Conservation (phyloP, 2,797 vertebrate species). For the Acipenser transmontanus region DNA sequence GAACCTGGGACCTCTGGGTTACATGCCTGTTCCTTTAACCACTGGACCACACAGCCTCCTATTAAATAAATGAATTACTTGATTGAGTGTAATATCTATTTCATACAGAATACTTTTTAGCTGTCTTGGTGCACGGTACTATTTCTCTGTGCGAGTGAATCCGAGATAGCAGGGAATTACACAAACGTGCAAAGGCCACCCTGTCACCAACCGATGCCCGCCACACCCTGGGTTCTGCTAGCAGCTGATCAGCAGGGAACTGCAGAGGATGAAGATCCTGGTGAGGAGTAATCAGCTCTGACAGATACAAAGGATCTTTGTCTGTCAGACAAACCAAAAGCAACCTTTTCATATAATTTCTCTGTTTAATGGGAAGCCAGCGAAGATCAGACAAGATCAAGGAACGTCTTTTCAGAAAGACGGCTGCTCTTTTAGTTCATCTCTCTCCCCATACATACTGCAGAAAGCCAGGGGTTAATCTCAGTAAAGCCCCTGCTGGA, state of each 20-base stretch:
- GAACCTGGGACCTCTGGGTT: too few relatives aligned
- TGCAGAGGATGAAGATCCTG: conserved; percentile 35
- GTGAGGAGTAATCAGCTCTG: conserved; percentile 38
- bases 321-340: conserved; percentile 15
- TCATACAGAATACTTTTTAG: too few relatives aligned
- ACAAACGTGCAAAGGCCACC: not conserved
- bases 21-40: too few relatives aligned
- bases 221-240: not conserved
- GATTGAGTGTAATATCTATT: not conserved
- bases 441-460: conserved; percentile 6
- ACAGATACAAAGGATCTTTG: conserved; percentile 35
- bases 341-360: not conserved
- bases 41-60: too few relatives aligned
- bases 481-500: too few relatives aligned
- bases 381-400: not conserved
- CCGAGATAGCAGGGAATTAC: not conserved
- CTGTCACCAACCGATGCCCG: not conserved
- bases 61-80: too few relatives aligned
- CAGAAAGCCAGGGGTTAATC: too few relatives aligned
- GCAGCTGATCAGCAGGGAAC: conserved; percentile 22
- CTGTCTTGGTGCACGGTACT: too few relatives aligned
- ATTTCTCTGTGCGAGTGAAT: too few relatives aligned
- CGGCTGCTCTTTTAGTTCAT: too few relatives aligned
- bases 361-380: not conserved
- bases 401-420: not conserved